Evolutionary conservation across 2,113 vertebrate genomes (phyloP).

Genomic region (Thunnus maccoyii): DNA sequence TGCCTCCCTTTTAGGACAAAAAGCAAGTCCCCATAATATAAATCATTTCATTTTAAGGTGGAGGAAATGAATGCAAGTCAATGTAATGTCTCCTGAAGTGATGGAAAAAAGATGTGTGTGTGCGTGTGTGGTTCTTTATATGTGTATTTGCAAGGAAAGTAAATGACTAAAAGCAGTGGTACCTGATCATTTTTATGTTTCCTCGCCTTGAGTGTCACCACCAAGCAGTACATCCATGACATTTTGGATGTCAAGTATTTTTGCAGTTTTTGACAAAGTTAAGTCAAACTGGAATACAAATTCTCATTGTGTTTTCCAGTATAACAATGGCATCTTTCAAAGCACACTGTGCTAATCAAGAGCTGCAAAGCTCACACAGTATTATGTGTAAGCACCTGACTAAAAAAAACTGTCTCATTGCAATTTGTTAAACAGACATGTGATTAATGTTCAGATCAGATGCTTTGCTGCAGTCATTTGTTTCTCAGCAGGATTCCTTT

Average conservation of each 20-base stretch:
- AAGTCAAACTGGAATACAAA: not conserved
- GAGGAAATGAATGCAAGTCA: too few species aligned
- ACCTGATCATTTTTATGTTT: too few species aligned
- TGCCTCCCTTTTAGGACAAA: too few species aligned
- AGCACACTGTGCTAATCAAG: slow-evolving; percentile 32
- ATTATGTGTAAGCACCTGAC: slow-evolving; percentile 40
- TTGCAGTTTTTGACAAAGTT: not conserved
- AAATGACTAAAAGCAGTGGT: too few species aligned
- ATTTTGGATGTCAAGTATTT: not conserved
- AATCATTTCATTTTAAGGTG: too few species aligned
- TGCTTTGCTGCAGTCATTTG: slow-evolving; percentile 25
- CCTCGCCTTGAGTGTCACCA: not conserved
- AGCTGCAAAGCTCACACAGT: slow-evolving; percentile 11
- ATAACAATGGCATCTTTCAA: slow-evolving; percentile 47
- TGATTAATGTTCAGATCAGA: slow-evolving; percentile 50
- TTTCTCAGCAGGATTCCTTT: slow-evolving; percentile 14
- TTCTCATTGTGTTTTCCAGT: slow-evolving; percentile 38
- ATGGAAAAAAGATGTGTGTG: not conserved
- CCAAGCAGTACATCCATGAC: not conserved
- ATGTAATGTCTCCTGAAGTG: not conserved
- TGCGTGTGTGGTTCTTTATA: not conserved
- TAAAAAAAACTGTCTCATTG: slow-evolving; percentile 32
- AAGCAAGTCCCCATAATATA: too few species aligned
- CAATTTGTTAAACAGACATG: slow-evolving; percentile 57
- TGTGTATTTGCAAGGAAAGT: not conserved